Conservation (phyloP, 1,140 invertebrate species). For the Dendrolimus kikuchii region DNA sequence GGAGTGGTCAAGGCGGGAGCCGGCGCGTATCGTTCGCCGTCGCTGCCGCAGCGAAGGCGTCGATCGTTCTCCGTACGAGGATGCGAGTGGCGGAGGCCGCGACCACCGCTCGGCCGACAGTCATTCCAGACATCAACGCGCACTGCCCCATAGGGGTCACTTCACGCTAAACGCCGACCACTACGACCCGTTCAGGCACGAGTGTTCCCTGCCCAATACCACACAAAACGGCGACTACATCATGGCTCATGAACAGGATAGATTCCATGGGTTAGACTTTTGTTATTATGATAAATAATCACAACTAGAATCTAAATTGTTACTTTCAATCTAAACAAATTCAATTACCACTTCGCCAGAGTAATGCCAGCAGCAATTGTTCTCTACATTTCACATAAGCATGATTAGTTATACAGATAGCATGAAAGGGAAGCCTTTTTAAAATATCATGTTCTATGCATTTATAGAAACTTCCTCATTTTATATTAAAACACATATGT, state of each 20-base stretch:
- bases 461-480: too few species aligned
- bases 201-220: constrained; percentile 39
- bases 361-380: too few species aligned
- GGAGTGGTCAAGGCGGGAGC: constrained; percentile 49
- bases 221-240: constrained; percentile 58
- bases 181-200: constrained; percentile 41
- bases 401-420: too few species aligned
- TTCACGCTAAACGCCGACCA: constrained; percentile 51
- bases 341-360: background rate
- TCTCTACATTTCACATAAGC: too few species aligned
- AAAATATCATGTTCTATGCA: too few species aligned
- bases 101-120: constrained; percentile 39
- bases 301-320: constrained; percentile 27
- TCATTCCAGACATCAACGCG: constrained; percentile 30
- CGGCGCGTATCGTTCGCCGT: constrained; percentile 53
- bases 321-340: background rate
- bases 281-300: constrained; percentile 15
- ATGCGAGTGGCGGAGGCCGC: constrained; percentile 29
- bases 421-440: too few species aligned
- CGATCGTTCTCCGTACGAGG: constrained; percentile 60
- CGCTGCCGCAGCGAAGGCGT: constrained; percentile 61
- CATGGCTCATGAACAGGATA: constrained; percentile 53
- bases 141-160: constrained; percentile 46
- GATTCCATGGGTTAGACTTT: constrained; percentile 41
- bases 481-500: too few species aligned